Evolutionary conservation across 2,797 vertebrate species (phyloP).

Genomic region (Tenualosa ilisha): DNA sequence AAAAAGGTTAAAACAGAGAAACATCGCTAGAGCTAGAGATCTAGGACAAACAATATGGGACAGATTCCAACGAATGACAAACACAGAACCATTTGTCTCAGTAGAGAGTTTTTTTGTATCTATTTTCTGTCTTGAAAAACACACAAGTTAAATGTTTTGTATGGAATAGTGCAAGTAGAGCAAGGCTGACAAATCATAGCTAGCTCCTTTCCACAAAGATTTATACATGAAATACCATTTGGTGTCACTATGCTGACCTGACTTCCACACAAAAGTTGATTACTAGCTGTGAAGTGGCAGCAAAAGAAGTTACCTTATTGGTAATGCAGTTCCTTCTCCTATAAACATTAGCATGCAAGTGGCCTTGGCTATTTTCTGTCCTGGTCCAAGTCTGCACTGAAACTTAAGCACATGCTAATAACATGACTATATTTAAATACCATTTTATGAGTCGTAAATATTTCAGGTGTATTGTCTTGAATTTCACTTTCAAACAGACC

Average conservation of each 20-base stretch:
- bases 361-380: background rate
- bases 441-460: constrained; percentile 5
- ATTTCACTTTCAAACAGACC: background rate
- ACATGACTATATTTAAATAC: constrained; percentile 10
- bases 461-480: background rate
- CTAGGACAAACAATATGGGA: background rate
- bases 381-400: background rate
- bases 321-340: background rate
- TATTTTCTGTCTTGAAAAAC: background rate
- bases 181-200: background rate
- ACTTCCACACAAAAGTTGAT: background rate
- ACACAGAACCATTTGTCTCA: background rate
- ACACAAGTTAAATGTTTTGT: background rate
- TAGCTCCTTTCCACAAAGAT: background rate
- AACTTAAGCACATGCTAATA: background rate
- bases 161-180: background rate
- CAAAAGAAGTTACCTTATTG: background rate
- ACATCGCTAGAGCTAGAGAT: background rate
- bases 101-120: background rate
- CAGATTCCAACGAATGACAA: background rate
- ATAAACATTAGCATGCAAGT: background rate
- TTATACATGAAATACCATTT: background rate
- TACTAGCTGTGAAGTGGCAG: background rate
- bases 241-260: background rate
- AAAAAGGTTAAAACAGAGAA: background rate